These are phyloP conservation scores for Collichthys lucidus DNA, from an alignment of 2,113 vertebrate species.

Conservation along the genomic window DNA sequence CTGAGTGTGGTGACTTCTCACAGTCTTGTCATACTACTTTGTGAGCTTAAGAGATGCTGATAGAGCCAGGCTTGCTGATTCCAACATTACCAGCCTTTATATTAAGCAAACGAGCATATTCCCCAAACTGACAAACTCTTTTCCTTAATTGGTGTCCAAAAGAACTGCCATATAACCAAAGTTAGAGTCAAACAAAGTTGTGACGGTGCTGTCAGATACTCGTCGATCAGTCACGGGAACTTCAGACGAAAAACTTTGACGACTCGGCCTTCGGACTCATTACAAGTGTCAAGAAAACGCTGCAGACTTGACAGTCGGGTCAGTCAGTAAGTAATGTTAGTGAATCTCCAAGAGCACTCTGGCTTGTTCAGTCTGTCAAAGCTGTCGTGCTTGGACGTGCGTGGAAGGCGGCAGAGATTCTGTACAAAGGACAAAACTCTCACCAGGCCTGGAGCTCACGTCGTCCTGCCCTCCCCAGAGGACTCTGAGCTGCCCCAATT, in stretches of 20 bases:
- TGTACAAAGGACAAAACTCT: neutral
- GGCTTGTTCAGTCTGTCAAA: conserved; percentile 18
- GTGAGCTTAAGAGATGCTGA: too few species aligned
- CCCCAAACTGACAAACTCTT: neutral
- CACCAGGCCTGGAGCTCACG: too few species aligned
- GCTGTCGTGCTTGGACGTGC: neutral
- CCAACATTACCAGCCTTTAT: too few species aligned
- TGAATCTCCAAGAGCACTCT: neutral
- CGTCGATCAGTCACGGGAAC: neutral
- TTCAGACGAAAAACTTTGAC: neutral
- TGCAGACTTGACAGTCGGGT: too few species aligned
- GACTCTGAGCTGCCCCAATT: too few species aligned
- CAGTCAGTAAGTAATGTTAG: too few species aligned
- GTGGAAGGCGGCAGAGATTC: neutral
- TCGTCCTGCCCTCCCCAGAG: too few species aligned
- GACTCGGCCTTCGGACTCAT: neutral
- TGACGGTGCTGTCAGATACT: neutral
- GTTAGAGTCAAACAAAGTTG: neutral
- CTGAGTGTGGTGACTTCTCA: too few species aligned
- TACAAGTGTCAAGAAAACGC: neutral
- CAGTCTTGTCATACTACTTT: too few species aligned
- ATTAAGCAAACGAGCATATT: too few species aligned
- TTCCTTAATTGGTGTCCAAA: neutral
- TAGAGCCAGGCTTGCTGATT: too few species aligned
- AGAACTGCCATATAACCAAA: neutral